Evolutionary conservation across 37 sponge, comb jelly and placozoan genomes (phyloP).

Genomic region (Agelas oroides): DNA sequence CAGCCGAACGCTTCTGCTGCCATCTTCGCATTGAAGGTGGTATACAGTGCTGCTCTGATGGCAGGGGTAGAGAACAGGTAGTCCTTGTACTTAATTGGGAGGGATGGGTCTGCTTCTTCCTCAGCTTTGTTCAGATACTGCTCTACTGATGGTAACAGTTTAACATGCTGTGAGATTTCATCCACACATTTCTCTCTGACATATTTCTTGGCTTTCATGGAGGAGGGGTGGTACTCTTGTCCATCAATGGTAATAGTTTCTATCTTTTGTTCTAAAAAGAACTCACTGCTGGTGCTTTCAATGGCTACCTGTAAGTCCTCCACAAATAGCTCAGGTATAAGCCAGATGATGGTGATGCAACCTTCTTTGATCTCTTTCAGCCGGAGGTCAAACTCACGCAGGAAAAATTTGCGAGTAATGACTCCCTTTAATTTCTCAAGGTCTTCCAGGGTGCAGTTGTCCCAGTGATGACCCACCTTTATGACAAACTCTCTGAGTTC

Average conservation of each 20-base stretch:
- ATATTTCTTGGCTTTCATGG: neutral
- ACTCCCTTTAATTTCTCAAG: neutral
- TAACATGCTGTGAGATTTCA: neutral
- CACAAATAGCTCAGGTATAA: neutral
- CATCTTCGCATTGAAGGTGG: conserved; percentile 28
- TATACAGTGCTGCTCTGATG: conserved; percentile 24
- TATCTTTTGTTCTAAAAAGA: too few relatives aligned
- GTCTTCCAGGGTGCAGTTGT: neutral
- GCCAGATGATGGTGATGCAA: neutral
- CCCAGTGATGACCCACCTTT: neutral
- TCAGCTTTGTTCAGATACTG: neutral
- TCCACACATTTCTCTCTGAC: neutral
- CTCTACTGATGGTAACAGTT: conserved; percentile 12
- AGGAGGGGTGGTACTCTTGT: too few relatives aligned
- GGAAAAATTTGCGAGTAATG: neutral
- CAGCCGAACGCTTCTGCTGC: neutral
- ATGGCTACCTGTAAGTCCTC: too few relatives aligned
- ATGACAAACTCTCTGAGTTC: neutral
- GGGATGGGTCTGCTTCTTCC: neutral
- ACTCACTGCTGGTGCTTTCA: too few relatives aligned
- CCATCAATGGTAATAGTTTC: too few relatives aligned
- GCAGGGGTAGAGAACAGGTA: conserved; percentile 14
- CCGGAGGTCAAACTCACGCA: neutral
- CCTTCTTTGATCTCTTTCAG: neutral
- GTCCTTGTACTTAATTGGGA: neutral